A percentile compares a stretch with the other conserved stretches of the same genome.
Conservation (phyloP, 2,797 vertebrate species). For the Silurus lanzhouensis region DNA sequence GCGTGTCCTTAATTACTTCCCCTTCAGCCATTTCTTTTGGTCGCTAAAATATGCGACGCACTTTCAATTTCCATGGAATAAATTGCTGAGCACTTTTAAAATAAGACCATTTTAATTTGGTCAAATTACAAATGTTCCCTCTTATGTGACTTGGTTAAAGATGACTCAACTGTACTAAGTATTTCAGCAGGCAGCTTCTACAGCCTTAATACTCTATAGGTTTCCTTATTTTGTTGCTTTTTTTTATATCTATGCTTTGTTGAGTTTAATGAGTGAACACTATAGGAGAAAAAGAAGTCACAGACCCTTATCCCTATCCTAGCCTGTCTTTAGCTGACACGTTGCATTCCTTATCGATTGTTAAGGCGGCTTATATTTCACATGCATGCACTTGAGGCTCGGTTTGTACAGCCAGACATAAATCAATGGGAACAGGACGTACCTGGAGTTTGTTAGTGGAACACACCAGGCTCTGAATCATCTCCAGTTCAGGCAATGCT, state of each 20-base stretch:
- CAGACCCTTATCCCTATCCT: not conserved
- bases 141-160: not conserved
- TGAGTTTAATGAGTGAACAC: not conserved
- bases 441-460: not conserved
- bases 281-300: not conserved
- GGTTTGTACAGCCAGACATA: too few relatives aligned
- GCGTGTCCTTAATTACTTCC: conserved; percentile 18
- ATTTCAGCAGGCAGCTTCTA: not conserved
- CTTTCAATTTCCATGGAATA: conserved; percentile 5
- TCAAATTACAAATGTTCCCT: not conserved
- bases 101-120: not conserved
- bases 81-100: not conserved
- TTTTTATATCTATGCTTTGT: not conserved
- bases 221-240: not conserved
- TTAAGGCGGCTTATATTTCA: not conserved
- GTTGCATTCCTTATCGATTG: not conserved
- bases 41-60: not conserved
- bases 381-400: not conserved
- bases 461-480: not conserved
- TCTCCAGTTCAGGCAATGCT: not conserved
- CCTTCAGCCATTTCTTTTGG: not conserved
- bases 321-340: not conserved
- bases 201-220: not conserved
- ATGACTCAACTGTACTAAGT: not conserved
- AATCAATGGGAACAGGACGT: not conserved